Percentiles rank a stretch among this genome's conserved stretches.
Conservation (phyloP, 2,113 vertebrate species). For the Cephalopterus ornatus region DNA sequence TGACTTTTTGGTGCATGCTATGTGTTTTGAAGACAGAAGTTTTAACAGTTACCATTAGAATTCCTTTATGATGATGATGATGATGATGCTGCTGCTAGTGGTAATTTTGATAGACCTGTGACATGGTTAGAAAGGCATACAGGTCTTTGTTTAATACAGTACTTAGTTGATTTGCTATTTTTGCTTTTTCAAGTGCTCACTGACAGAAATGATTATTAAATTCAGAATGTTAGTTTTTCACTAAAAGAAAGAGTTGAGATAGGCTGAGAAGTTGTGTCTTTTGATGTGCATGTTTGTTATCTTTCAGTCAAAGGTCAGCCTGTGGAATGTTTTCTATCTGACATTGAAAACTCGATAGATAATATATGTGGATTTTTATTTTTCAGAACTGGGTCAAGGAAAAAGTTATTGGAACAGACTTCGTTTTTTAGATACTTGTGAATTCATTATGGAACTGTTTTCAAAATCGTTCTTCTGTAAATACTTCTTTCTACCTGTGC, state of each 20-base stretch:
- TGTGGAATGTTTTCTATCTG: neutral
- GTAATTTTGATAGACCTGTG: neutral
- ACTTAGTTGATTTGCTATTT: neutral
- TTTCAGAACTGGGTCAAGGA: constrained; percentile 89
- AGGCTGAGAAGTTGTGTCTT: neutral
- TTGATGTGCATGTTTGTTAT: neutral
- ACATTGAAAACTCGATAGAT: neutral
- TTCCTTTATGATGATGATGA: too few relatives aligned
- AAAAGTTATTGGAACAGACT: constrained; percentile 95
- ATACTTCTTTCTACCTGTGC: constrained; percentile 87
- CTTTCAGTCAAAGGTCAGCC: neutral
- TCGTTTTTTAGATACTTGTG: constrained; percentile 93
- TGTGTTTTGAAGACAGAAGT: neutral
- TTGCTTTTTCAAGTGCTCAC: neutral
- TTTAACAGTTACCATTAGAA: neutral
- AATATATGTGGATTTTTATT: neutral
- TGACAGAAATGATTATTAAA: neutral
- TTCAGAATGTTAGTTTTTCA: neutral
- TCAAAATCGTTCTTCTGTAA: constrained; percentile 96
- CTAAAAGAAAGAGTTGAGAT: neutral
- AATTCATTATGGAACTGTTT: constrained; percentile 91
- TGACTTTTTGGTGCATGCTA: neutral
- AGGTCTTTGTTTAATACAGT: neutral
- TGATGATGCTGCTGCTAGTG: too few relatives aligned
- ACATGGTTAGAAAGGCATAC: neutral